Percentiles rank a stretch among this genome's conserved stretches.
Conservation (phyloP, 2,113 vertebrate species). For the Speoplatyrhinus poulsoni region DNA sequence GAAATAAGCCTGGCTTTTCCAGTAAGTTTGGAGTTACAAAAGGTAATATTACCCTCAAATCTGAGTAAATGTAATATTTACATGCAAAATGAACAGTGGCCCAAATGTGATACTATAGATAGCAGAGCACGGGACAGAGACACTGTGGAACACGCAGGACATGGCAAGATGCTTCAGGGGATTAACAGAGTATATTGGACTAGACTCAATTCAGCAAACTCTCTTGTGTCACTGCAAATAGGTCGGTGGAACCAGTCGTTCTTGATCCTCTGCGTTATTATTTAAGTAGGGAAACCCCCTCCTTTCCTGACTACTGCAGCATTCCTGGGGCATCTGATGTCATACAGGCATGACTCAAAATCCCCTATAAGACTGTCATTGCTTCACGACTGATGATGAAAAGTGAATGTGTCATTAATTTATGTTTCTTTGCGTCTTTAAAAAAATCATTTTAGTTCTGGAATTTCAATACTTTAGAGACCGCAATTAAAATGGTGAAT, state of each 20-base stretch:
- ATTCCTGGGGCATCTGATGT: conserved; percentile 47
- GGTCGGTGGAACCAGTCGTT: conserved; percentile 37
- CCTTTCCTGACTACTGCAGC: conserved; percentile 15
- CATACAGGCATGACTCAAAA: conserved; percentile 9
- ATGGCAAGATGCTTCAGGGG: background rate
- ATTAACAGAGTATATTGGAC: background rate
- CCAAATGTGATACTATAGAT: too few relatives aligned
- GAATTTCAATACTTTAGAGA: background rate
- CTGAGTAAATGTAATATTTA: too few relatives aligned
- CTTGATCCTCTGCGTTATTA: conserved; percentile 44
- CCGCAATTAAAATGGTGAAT: background rate
- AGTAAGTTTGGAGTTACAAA: too few relatives aligned
- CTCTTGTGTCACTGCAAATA: conserved; percentile 5
- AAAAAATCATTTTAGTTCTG: background rate
- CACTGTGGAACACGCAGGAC: too few relatives aligned
- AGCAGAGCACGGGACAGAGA: too few relatives aligned
- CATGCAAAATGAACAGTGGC: too few relatives aligned
- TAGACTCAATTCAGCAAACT: background rate
- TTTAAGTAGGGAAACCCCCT: conserved; percentile 18
- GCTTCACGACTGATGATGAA: conserved; percentile 26
- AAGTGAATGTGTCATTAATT: conserved; percentile 9
- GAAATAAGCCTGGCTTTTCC: too few relatives aligned
- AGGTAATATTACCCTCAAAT: too few relatives aligned
- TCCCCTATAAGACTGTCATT: conserved; percentile 1
- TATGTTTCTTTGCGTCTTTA: conserved; percentile 2